Evolutionary conservation across 1,140 invertebrate genomes (phyloP), one percentile per base, ranked within the genome.

Genomic region (Ridgeia piscesae): DNA sequence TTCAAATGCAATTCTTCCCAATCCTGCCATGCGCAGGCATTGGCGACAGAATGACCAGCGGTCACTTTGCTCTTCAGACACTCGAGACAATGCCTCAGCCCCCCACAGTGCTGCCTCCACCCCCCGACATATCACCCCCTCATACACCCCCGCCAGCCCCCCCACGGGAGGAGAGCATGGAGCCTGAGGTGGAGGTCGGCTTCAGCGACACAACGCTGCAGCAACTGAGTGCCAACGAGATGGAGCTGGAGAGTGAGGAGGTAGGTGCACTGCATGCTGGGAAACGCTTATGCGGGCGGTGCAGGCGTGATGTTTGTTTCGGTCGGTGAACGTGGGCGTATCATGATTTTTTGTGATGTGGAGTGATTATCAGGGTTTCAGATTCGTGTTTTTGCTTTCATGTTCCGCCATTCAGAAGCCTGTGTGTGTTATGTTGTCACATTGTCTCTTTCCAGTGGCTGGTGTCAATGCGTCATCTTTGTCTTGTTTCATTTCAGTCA

Each of bases 51-150:
- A 34, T 34, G 34, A 48, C 77, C 92, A 42, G 91, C 35, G 35
- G 91, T 50, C 50, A 88, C 91, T 88, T 77, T 34, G 35, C 58
- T 6, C 33, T 92, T 34, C 92, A 89, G 77, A 34, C 48, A 17
- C 92, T 35, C 33, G 77, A 34, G 33, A 14, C n/a, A 92, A 33
- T 50, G 58, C 35, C 88, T 42, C 88, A 89, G 34, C 27, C 48
- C 91, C 34, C 93, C 33, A 14, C 50, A 1, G 35, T 34, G 33
- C 90, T 93, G 33, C 93, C 94, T 91, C 92, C 92, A 88, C 92
- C 92, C 58, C 93, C 93, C 31, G 48, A 89, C 35, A 92, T 92
- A 33, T 94, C 92, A 34, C 92, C 92, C 31, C 92, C 91, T 35
- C 90, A 35, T 34, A 48, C 93, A 77, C 93, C 35, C 88, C 93